Evolutionary conservation across 92 coral and sea anemone genomes (phyloP).

Genomic region (Galaxea fascicularis): DNA sequence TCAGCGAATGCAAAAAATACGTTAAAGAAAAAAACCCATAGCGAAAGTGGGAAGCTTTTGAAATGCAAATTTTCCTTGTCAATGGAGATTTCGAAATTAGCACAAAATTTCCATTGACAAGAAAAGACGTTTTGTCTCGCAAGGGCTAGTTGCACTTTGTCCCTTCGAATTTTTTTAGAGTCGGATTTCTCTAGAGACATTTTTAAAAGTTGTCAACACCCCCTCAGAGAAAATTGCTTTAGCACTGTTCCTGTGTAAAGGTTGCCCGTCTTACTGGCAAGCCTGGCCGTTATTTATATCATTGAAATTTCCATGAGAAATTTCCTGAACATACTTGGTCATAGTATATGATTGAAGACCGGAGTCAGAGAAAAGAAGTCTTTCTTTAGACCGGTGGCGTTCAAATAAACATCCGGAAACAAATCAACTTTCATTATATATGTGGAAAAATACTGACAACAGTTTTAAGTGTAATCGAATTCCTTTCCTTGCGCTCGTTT

Average conservation of each 20-base stretch:
- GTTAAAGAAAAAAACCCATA: neutral
- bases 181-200: neutral
- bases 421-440: neutral
- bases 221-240: neutral
- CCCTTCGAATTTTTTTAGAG: neutral
- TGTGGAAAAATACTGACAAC: neutral
- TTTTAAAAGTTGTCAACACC: neutral
- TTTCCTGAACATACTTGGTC: too few species aligned
- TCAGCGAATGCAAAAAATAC: neutral
- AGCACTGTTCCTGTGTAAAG: too few species aligned
- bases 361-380: too few species aligned
- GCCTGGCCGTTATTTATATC: neutral
- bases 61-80: conserved; percentile 23
- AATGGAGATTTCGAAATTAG: neutral
- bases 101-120: neutral
- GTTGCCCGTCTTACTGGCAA: neutral
- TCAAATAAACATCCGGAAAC: neutral
- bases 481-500: neutral
- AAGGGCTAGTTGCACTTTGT: neutral
- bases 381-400: neutral
- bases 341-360: too few species aligned
- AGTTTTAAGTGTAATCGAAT: neutral
- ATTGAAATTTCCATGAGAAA: neutral
- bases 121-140: neutral
- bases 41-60: neutral